Conservation (phyloP, 2,797 vertebrate genomes). For the Cyprinodon diabolis region DNA sequence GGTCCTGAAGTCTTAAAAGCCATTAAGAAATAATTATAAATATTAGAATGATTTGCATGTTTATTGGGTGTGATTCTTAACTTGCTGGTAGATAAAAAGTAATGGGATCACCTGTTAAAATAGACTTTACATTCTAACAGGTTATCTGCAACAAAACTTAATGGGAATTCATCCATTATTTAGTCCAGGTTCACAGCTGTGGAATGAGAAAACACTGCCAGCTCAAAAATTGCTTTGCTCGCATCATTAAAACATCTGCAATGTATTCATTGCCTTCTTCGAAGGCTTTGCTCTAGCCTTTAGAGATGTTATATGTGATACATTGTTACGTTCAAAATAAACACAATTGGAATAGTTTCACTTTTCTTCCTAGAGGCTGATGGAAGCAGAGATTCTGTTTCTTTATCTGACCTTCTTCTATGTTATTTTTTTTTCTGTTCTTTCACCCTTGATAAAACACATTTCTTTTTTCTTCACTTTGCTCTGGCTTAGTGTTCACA, state of each 20-base stretch:
- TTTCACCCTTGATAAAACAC: background rate
- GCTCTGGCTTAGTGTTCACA: background rate
- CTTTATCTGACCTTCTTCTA: conserved; percentile 20
- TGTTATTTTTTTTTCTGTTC: conserved; percentile 24
- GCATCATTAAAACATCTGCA: background rate
- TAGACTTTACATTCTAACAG: background rate
- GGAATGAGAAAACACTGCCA: background rate
- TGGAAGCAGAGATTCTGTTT: conserved; percentile 3
- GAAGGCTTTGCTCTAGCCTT: background rate
- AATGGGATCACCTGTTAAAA: background rate
- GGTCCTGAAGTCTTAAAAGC: background rate
- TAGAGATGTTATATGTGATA: conserved; percentile 1
- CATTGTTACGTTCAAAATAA: conserved; percentile 11
- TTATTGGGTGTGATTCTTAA: background rate
- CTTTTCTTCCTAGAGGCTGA: conserved; percentile 4
- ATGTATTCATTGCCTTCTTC: background rate
- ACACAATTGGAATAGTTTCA: conserved; percentile 5
- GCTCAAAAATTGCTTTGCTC: background rate
- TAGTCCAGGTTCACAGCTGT: background rate
- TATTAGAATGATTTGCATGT: background rate
- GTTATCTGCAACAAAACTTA: background rate
- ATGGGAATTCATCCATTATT: conserved; percentile 10
- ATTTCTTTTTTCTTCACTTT: background rate
- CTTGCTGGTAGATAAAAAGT: background rate
- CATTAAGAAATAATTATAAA: background rate